Evolutionary conservation across 2,113 vertebrate genomes (phyloP).

Genomic region (Rhombomys opimus): DNA sequence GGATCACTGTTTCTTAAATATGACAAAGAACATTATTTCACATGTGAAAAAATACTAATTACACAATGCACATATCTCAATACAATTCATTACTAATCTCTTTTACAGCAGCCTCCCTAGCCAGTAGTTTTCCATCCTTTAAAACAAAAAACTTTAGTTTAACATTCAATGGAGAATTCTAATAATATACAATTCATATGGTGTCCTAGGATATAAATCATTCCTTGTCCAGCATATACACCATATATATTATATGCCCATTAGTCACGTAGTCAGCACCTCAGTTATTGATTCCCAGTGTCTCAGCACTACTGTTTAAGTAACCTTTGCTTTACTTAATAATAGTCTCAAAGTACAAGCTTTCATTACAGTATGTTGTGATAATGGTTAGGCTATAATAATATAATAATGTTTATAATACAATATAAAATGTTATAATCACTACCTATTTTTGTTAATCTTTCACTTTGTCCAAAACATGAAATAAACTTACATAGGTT

Average conservation of each 20-base stretch:
- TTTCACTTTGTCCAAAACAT: background rate
- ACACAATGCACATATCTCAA: background rate
- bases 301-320: background rate
- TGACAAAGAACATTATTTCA: constrained; percentile 27
- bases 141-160: too few relatives aligned
- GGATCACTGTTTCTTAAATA: background rate
- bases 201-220: background rate
- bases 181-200: background rate
- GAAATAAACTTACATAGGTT: background rate
- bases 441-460: background rate
- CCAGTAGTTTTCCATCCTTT: background rate
- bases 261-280: background rate
- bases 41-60: constrained; percentile 23
- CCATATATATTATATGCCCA: too few relatives aligned
- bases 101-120: background rate
- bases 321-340: constrained; percentile 27
- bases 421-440: background rate
- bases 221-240: background rate
- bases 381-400: background rate
- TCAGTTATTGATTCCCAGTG: background rate
- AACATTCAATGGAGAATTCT: background rate
- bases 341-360: background rate
- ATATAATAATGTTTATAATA: background rate
- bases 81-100: background rate
- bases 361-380: background rate